Evolutionary conservation across 1,140 invertebrate genomes (phyloP).

Genomic region (Leptestheria dahalacensis): DNA sequence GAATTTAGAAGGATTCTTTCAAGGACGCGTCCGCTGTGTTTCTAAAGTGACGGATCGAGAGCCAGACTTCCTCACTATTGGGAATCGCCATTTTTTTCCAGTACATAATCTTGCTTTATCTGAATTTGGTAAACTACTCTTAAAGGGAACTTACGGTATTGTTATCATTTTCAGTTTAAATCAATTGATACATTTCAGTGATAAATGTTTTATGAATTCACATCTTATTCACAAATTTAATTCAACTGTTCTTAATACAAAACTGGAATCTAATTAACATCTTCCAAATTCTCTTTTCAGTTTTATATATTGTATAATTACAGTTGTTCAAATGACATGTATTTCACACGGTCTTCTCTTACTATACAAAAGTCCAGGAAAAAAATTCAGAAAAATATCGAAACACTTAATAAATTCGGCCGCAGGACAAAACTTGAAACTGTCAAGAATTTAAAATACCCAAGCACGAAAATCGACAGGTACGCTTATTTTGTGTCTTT

Average conservation of each 20-base stretch:
- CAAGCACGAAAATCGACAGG: background rate
- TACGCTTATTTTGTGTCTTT: background rate
- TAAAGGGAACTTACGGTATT: background rate
- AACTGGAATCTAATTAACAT: too few relatives aligned
- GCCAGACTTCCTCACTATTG: background rate
- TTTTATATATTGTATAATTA: background rate
- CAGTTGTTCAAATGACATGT: background rate
- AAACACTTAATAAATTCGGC: background rate
- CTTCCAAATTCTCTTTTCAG: too few relatives aligned
- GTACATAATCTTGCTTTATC: background rate
- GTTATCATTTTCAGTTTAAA: too few relatives aligned
- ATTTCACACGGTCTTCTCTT: background rate
- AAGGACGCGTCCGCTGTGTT: background rate
- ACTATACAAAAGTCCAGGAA: background rate
- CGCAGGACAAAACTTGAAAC: background rate
- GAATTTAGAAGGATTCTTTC: background rate
- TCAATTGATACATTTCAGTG: too few relatives aligned
- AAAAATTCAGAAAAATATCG: background rate
- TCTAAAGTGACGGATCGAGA: background rate
- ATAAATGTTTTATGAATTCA: too few relatives aligned
- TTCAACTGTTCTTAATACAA: too few relatives aligned
- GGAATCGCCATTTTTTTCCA: background rate
- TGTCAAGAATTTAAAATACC: background rate
- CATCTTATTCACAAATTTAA: too few relatives aligned
- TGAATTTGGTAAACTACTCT: background rate